Evolutionary conservation across 2,888 invertebrate species (phyloP).

Genomic region (Macaria notata): DNA sequence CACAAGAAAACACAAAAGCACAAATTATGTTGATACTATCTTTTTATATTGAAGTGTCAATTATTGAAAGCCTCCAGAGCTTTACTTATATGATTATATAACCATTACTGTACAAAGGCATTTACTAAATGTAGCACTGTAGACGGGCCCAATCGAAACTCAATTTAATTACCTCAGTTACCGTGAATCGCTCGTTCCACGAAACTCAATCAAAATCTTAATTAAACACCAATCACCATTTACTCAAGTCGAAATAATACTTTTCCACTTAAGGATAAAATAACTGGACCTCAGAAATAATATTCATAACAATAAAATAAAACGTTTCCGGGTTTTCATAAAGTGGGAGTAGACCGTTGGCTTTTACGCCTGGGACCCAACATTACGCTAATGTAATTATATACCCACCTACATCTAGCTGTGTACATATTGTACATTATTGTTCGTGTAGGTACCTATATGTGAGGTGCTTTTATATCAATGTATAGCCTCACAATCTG

Average conservation of each 20-base stretch:
- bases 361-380: slow-evolving; percentile 62
- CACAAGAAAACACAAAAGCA: too few relatives aligned
- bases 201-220: slow-evolving; percentile 5
- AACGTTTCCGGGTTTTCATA: slow-evolving; percentile 62
- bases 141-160: background rate
- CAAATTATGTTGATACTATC: too few relatives aligned
- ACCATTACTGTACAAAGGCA: too few relatives aligned
- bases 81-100: too few relatives aligned
- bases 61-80: too few relatives aligned
- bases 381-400: slow-evolving; percentile 60
- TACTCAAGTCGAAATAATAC: slow-evolving; percentile 10
- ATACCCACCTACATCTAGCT: slow-evolving; percentile 33
- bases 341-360: slow-evolving; percentile 56
- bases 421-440: background rate
- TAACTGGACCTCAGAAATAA: slow-evolving; percentile 43
- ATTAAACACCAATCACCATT: slow-evolving; percentile 19
- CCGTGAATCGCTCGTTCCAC: too few relatives aligned
- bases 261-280: slow-evolving; percentile 28
- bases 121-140: background rate
- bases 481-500: background rate
- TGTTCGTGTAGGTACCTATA: slow-evolving; percentile 13
- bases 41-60: too few relatives aligned
- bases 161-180: too few relatives aligned
- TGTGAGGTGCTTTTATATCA: slow-evolving; percentile 4
- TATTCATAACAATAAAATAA: slow-evolving; percentile 67